These are phyloP conservation scores for Elephas maximus DNA, from an alignment of 2,113 vertebrate species.

Conservation along the genomic window DNA sequence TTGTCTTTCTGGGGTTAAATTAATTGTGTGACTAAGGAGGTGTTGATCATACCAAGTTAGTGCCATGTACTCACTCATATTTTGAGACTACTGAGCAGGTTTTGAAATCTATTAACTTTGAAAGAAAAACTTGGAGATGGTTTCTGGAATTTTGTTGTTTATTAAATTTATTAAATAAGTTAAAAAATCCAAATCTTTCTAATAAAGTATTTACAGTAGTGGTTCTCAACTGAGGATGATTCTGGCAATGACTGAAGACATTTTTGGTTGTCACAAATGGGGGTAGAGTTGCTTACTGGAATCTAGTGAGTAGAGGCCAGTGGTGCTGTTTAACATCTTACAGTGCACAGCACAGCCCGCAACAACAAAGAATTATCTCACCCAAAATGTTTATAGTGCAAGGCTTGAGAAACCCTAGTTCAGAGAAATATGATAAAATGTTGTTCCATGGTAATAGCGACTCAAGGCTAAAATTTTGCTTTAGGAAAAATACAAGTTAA, in stretches of 20 bases:
- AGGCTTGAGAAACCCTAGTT: background rate
- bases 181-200: conserved; percentile 2
- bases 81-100: background rate
- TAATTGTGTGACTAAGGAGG: background rate
- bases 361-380: background rate
- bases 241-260: background rate
- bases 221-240: background rate
- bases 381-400: background rate
- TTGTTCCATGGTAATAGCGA: background rate
- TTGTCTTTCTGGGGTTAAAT: conserved; percentile 21
- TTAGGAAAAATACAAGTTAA: conserved; percentile 55
- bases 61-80: background rate
- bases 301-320: no score
- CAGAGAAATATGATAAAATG: conserved; percentile 28
- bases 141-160: background rate
- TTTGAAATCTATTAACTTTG: background rate
- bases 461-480: background rate
- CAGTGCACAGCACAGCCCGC: background rate
- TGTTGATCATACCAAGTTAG: background rate
- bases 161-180: background rate
- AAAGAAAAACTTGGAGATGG: background rate
- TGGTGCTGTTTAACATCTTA: background rate
- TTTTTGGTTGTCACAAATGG: background rate
- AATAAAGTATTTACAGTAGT: background rate
- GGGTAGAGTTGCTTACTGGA: background rate